A percentile compares a stretch with the other conserved stretches of the same genome.
Conservation (phyloP, 2,113 vertebrate genomes). For the Megaceryle torquata region DNA sequence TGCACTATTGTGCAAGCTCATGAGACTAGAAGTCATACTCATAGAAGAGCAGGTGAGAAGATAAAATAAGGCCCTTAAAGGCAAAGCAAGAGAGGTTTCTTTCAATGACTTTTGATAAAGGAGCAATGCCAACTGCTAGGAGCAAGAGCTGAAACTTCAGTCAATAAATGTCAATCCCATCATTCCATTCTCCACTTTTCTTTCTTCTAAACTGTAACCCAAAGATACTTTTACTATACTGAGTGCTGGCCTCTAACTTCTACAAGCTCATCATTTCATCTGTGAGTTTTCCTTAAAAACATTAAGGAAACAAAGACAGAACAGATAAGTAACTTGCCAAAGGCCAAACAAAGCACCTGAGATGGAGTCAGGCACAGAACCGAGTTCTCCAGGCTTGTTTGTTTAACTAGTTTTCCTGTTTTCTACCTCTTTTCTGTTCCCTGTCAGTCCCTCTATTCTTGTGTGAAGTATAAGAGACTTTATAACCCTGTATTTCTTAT, state of each 20-base stretch:
- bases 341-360: neutral
- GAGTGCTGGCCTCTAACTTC: neutral
- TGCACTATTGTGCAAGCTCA: neutral
- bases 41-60: neutral
- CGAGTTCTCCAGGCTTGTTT: neutral
- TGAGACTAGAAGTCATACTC: neutral
- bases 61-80: conserved; percentile 35
- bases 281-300: neutral
- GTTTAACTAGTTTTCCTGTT: conserved; percentile 15
- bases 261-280: neutral
- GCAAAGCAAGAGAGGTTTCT: neutral
- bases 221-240: neutral
- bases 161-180: fast-evolving
- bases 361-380: neutral
- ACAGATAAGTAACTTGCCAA: neutral
- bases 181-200: neutral
- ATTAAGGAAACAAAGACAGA: neutral
- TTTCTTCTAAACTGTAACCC: neutral
- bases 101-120: neutral
- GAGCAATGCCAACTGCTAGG: neutral
- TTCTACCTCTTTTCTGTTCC: conserved; percentile 20
- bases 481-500: conserved; percentile 28
- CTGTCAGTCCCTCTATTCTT: conserved; percentile 28
- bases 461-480: neutral
- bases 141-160: neutral